phyloP scores from a whole-genome alignment of 2,888 invertebrate species.

The Rhodophaea formosa region DNA sequence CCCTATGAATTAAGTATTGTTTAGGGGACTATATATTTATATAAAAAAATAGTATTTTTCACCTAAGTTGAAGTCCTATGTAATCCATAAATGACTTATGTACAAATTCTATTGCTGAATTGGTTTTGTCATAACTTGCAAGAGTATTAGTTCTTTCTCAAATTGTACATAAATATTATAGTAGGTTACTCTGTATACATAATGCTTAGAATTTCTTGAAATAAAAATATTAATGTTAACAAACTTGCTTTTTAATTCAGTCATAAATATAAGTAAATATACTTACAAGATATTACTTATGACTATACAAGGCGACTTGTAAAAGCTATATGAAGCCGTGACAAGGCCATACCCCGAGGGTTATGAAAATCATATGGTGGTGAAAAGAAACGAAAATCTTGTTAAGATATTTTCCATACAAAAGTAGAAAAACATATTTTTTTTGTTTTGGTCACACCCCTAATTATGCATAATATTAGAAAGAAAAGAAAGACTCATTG shows the following conservation, averaged over 20 bases:
- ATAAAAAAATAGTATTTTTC: neutral
- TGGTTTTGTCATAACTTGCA: constrained; percentile 21
- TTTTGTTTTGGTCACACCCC: too few species aligned
- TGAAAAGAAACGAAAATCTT: too few species aligned
- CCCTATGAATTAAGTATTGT: neutral
- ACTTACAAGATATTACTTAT: too few species aligned
- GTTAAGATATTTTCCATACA: too few species aligned
- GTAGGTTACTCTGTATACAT: constrained; percentile 59
- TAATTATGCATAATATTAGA: too few species aligned
- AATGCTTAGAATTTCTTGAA: constrained; percentile 70
- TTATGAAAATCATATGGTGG: too few species aligned
- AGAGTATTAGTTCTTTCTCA: constrained; percentile 43
- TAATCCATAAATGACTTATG: neutral
- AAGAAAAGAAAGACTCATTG: too few species aligned
- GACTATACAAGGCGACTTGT: too few species aligned
- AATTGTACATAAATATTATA: constrained; percentile 55
- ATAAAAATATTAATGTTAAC: constrained; percentile 60
- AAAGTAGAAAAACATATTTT: too few species aligned
- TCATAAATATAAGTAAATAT: too few species aligned
- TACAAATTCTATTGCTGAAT: constrained; percentile 21
- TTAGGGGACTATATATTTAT: neutral
- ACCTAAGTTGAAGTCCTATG: neutral
- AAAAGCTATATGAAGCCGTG: too few species aligned
- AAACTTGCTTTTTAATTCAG: constrained; percentile 32
- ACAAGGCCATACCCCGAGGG: too few species aligned